phyloP scores from a whole-genome alignment of 2,797 vertebrate species.

The Xyrichtys novacula region DNA sequence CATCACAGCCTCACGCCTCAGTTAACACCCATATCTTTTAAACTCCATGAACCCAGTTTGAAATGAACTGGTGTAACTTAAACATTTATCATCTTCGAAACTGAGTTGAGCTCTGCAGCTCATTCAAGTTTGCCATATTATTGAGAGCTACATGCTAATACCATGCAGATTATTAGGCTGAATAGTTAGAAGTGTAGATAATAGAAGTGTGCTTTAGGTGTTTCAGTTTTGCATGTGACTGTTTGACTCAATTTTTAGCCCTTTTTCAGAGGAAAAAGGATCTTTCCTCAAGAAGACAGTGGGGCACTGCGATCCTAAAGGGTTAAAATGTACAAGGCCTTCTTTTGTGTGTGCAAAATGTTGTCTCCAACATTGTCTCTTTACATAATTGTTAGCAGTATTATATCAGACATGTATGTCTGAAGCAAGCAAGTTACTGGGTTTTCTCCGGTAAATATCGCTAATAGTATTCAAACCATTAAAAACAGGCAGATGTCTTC shows the following conservation, averaged over 20 bases:
- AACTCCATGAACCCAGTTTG: background rate
- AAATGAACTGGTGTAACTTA: no score
- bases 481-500: background rate
- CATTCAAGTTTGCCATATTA: background rate
- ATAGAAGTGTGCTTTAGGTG: no score
- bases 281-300: background rate
- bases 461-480: constrained; percentile 1
- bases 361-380: background rate
- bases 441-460: background rate
- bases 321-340: background rate
- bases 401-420: background rate
- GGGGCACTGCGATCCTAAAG: background rate
- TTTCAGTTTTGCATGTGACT: no score
- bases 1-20: background rate
- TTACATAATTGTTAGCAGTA: background rate
- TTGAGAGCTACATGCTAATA: no score
- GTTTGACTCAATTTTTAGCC: no score
- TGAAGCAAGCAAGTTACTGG: background rate
- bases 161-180: no score
- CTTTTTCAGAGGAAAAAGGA: background rate
- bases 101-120: no score
- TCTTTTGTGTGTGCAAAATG: constrained; percentile 2
- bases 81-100: background rate
- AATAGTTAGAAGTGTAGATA: no score
- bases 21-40: background rate